Evolutionary conservation across 1,140 invertebrate species (phyloP).

Genomic region (Steinernema feltiae): DNA sequence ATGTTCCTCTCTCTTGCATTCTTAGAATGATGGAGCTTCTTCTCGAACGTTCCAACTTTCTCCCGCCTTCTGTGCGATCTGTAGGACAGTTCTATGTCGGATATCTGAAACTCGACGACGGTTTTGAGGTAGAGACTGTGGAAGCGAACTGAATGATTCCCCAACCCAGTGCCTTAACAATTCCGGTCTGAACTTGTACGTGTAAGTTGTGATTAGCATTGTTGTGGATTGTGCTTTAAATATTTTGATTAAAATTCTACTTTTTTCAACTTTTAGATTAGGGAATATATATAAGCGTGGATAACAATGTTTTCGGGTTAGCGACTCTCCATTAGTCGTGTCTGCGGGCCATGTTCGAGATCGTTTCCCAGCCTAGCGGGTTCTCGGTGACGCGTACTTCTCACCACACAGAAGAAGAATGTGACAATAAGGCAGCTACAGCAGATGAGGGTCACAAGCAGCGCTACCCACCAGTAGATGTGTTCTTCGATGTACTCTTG

Average conservation of each 20-base stretch:
- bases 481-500: conserved; percentile 4
- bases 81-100: conserved; percentile 48
- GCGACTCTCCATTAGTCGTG: conserved; percentile 6
- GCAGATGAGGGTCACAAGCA: background rate
- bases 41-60: conserved; percentile 32
- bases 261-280: no score
- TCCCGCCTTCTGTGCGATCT: conserved; percentile 42
- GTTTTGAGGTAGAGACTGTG: conserved; percentile 18
- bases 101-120: conserved; percentile 29
- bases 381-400: background rate
- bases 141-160: background rate
- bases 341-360: background rate
- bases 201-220: background rate
- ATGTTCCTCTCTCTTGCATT: conserved; percentile 38
- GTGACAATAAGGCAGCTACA: background rate
- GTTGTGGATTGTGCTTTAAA: background rate
- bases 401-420: background rate
- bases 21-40: conserved; percentile 38
- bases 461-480: background rate
- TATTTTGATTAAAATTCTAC: background rate
- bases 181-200: background rate
- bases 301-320: no score
- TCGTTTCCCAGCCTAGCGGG: background rate
- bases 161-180: background rate
- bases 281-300: no score